Conservation (phyloP, 2,888 invertebrate genomes). For the Apamea epomidion region DNA sequence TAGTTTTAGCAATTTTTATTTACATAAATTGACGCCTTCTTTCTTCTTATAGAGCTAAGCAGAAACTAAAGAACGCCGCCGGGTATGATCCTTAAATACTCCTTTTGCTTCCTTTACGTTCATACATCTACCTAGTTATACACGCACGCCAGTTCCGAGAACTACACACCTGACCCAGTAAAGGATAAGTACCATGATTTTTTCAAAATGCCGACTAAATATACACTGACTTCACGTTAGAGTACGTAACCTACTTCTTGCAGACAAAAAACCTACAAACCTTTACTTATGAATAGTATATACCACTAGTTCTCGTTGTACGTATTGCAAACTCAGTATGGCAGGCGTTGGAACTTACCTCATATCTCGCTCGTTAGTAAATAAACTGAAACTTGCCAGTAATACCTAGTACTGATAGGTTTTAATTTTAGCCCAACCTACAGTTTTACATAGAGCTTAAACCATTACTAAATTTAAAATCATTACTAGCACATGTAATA, state of each 20-base stretch:
- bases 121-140: background rate
- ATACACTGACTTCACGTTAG: background rate
- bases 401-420: background rate
- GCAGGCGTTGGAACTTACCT: slow-evolving; percentile 17
- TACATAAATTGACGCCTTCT: no score
- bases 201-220: background rate
- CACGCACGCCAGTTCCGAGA: background rate
- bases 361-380: background rate
- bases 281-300: background rate
- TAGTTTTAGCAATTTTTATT: no score
- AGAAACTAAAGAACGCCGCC: no score
- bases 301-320: background rate
- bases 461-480: no score
- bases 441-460: background rate
- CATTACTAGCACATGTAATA: no score
- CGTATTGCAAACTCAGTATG: slow-evolving; percentile 15
- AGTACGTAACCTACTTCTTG: background rate
- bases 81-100: background rate
- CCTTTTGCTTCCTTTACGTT: background rate
- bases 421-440: background rate
- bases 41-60: background rate
- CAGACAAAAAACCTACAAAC: background rate
- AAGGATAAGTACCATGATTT: background rate
- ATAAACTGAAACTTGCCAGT: no score
- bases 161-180: background rate